These are phyloP conservation scores for Chrysolophus pictus DNA, from an alignment of 2,797 vertebrate species.

Conservation along the genomic window DNA sequence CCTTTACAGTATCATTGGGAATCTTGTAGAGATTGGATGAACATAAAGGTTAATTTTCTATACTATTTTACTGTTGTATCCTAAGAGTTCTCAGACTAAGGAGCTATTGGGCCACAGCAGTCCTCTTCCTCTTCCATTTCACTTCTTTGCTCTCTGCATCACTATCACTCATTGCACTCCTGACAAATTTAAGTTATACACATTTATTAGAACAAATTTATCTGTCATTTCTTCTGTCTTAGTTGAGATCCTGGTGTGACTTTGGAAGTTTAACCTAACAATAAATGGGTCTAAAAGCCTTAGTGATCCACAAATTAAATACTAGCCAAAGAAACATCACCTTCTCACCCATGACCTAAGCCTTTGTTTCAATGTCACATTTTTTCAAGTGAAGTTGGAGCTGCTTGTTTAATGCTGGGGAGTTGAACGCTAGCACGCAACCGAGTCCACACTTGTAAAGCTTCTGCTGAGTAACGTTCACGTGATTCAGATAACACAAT, in stretches of 20 bases:
- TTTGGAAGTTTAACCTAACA: background rate
- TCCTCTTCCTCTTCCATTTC: background rate
- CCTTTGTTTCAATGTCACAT: background rate
- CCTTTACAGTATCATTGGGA: background rate
- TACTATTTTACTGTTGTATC: background rate
- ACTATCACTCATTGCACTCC: background rate
- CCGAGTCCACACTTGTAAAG: fast-evolving
- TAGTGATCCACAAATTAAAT: background rate
- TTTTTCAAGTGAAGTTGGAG: slow-evolving; percentile 23
- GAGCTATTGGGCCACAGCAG: background rate
- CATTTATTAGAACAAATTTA: background rate
- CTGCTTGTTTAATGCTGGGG: background rate
- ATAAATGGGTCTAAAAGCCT: background rate
- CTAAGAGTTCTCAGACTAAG: background rate
- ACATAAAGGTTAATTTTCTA: background rate
- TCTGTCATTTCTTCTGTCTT: background rate
- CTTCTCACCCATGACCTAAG: background rate
- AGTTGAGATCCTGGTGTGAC: background rate
- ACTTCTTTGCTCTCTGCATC: background rate
- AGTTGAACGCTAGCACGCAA: background rate
- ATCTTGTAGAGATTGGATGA: background rate
- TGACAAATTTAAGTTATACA: background rate
- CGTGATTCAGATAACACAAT: background rate
- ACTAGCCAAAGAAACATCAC: background rate
- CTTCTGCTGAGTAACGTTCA: background rate